Evolutionary conservation across 92 coral and sea anemone species (phyloP), one percentile per base, ranked within the genome.

Genomic region (Paramuricea clavata): DNA sequence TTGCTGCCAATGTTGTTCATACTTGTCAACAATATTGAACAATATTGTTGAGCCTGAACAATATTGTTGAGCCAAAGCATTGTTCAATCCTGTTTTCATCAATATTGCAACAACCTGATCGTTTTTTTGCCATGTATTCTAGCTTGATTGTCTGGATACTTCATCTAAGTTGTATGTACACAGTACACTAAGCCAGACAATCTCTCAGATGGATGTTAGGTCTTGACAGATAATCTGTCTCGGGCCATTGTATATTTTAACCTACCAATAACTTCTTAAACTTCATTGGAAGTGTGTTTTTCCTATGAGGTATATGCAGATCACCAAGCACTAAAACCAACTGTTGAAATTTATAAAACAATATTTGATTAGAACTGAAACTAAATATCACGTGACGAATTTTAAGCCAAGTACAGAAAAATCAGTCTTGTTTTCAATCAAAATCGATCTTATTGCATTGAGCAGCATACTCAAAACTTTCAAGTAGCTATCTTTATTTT

Each of bases 241-340:
- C 47, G 15, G 72, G 22, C 12, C 15, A 52, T 25, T 47, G 47
- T 31, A 16, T 28, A 1, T 42, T 30, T 33, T 49, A n/a, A 35
- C 95, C 86, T 86, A 97, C 99, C 93, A 97, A 88, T 44, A 97
- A 88, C 75, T 97, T 97, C 77, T 93, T 94, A 73, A 97, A 97
- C 87, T 97, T 97, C 71, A 95, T 93, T 16, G 99, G 99, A 83
- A 97, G 89, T 82, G 97, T 94, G 70, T 97, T 97, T 68, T 97
- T 97, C 78, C 99, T 82, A 70, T 97, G 95, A 7, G 99, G 99
- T 39, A 97, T 94, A 76, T 97, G 99, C 8, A 97, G 91, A 84
- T 97, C 99, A 5, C 99, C 99, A 49, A 97, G 92, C 36, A 97
- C 99, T 57, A 97, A 90, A 77, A 97, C 99, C 88, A 97, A 95